Evolutionary conservation across 2,888 invertebrate species (phyloP), one percentile per base, ranked within the genome.

Genomic region (Drosophila austrosaltans): DNA sequence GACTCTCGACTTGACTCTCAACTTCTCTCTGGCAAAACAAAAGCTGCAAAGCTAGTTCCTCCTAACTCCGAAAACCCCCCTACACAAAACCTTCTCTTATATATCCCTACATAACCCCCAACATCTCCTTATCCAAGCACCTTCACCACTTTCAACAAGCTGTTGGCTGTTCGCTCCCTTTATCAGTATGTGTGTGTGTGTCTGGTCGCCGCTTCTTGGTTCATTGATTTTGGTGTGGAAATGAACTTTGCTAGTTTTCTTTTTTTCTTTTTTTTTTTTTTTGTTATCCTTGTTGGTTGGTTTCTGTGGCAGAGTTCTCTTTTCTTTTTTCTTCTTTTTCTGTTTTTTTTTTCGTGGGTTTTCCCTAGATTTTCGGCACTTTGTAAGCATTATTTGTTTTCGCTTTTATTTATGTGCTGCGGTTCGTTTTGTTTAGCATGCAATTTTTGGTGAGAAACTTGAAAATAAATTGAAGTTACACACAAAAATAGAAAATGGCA

Each of bases 211-310:
- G 67, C 69, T 73, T 67, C 72, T 78, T 80, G 87, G 88, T 85
- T 85, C 85, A 85, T 85, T 85, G 85, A 89, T 85, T 85, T 89
- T 85, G 84, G 87, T 82, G 87, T 84, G 87, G 82, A 85, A 85
- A 89, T 85, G 78, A 85, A 85, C 89, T 89, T 85, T 89, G 70
- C 74, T 77, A 75, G 75, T 71, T 78, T 77, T 76, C 75, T 63
- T 60, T 57, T 56, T 56, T 32, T 36, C 36, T 10, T 62, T 72
- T 80, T 77, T 77, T 76, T 76, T 63, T 60, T 56, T 56, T 56
- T 76, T 76, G 63, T 60, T 57, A 36, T 57, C 36, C 32, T 36
- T 28, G 32, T 59, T 71, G 69, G 73, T 65, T 75, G 68, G 73
- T 65, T 75, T 77, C 71, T 73, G 72, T 53, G 69, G 70, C 72